These are phyloP conservation scores for Drosophila mayri DNA, from an alignment of 1,140 invertebrate species.

Conservation along the genomic window DNA sequence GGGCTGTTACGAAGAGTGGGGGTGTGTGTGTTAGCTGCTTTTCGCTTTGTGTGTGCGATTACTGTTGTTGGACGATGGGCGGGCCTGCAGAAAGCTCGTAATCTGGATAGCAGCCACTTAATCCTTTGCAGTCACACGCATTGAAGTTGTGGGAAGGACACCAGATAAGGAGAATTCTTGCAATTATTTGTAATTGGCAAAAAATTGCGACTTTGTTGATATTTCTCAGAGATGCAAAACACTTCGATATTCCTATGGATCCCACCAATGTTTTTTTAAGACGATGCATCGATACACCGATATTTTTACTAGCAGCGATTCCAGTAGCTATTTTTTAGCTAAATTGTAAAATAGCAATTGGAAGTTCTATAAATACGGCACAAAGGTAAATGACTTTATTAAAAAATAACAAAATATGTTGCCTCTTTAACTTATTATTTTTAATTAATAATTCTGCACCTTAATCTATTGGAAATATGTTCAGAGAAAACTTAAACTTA, in stretches of 20 bases:
- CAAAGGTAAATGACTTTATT: too few relatives aligned
- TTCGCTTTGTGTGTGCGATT: constrained; percentile 37
- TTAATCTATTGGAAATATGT: too few relatives aligned
- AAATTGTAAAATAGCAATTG: too few relatives aligned
- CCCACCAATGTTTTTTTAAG: neutral
- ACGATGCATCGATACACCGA: neutral
- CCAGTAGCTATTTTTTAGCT: too few relatives aligned
- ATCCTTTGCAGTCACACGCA: constrained; percentile 6
- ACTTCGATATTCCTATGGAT: neutral
- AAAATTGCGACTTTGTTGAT: constrained; percentile 14
- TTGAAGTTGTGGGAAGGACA: constrained; percentile 3
- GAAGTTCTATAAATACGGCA: too few relatives aligned
- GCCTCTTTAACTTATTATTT: too few relatives aligned
- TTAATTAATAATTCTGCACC: too few relatives aligned
- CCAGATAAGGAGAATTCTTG: constrained; percentile 4
- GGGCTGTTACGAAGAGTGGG: constrained; percentile 48
- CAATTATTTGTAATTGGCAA: constrained; percentile 28
- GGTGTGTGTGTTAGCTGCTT: constrained; percentile 13
- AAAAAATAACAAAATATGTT: too few relatives aligned
- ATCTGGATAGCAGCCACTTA: constrained; percentile 9
- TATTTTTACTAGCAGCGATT: neutral
- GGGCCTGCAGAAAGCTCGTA: constrained; percentile 3
- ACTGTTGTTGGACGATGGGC: constrained; percentile 48
- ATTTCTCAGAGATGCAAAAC: constrained; percentile 1
- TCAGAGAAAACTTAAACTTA: too few relatives aligned